phyloP scores from a whole-genome alignment of 2,888 invertebrate species.

The Drosophila antonietae region DNA sequence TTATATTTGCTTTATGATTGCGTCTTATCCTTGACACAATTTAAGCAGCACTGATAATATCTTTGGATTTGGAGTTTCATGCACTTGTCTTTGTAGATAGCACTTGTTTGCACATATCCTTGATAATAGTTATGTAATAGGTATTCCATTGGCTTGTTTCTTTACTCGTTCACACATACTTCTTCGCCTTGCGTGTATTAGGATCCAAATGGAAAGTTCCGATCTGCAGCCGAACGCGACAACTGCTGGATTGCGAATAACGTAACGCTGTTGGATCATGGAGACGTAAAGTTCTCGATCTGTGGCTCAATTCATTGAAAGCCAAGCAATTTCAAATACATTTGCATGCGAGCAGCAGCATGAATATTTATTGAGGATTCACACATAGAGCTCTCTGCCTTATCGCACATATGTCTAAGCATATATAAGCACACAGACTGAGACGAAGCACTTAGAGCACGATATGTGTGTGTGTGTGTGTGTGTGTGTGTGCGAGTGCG shows the following conservation, averaged over 20 bases:
- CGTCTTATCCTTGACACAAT: slow-evolving; percentile 20
- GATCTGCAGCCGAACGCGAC: slow-evolving; percentile 83
- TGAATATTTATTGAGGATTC: slow-evolving; percentile 79
- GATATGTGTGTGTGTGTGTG: neutral
- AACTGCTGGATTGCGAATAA: slow-evolving; percentile 85
- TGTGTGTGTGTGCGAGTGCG: neutral
- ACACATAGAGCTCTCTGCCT: slow-evolving; percentile 41
- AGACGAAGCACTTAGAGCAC: slow-evolving; percentile 64
- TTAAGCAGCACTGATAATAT: slow-evolving; percentile 7
- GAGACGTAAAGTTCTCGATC: slow-evolving; percentile 68
- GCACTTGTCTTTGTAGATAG: slow-evolving; percentile 15
- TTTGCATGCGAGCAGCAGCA: slow-evolving; percentile 67
- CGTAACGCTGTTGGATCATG: slow-evolving; percentile 60
- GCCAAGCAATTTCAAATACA: slow-evolving; percentile 68
- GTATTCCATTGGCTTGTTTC: slow-evolving; percentile 21
- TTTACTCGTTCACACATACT: slow-evolving; percentile 53
- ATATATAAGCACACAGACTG: slow-evolving; percentile 18
- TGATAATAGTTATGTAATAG: neutral
- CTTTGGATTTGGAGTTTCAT: neutral
- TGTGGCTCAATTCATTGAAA: slow-evolving; percentile 61
- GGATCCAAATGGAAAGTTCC: slow-evolving; percentile 60
- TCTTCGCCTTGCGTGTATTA: slow-evolving; percentile 57
- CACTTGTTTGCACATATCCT: slow-evolving; percentile 24
- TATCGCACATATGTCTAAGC: slow-evolving; percentile 43
- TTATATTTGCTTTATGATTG: neutral